Evolutionary conservation across 2,797 vertebrate genomes (phyloP), one percentile per base, ranked within the genome.

Genomic region (Nasua narica): DNA sequence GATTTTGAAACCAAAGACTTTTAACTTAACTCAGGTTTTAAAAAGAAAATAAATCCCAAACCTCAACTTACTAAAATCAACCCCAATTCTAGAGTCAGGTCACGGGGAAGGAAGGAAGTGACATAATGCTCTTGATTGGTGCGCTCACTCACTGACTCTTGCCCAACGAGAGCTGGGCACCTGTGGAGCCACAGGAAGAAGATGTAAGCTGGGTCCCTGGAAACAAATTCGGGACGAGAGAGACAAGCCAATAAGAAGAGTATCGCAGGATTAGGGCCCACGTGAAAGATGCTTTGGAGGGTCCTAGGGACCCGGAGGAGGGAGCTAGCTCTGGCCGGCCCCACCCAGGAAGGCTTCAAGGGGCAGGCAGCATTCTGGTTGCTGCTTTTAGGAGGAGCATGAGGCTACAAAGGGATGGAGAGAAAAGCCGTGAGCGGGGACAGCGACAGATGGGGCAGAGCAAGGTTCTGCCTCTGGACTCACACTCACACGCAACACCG

Each of bases 191-290:
- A 54, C 23, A 29, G 7, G 37, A 60, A 67, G 37, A 60, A 25
- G 18, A 35, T 13, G 15, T 2, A 23, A 25, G 25, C 15, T 40
- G 23, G 25, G 32, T 46, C 74, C 7, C n/a, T 21, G 48, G 76
- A 65, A 60, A 67, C 25, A 50, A 23, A 87, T 21, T 1, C 1
- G 13, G 43, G 19, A 54, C 18, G 4, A 82, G 58, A 91, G 76
- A 65, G 1, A 2, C 9, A 21, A 13, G 52, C 56, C 14, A 18
- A n/a, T 0, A 46, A 7, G 35, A 29, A 60, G 0, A 9, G 43
- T 2, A 0, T 1, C 0, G 2, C 3, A 2, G 0, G 4, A 69
- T 6, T 5, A 7, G 7, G 35, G 10, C 43, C 35, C 25, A 7
- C 0, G 2, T 27, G 79, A 58, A 82, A 7, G 58, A 52, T 10